Base-by-base conservation (phyloP, 2,113 vertebrate genomes). In the Clarias macrocephalus region DNA sequence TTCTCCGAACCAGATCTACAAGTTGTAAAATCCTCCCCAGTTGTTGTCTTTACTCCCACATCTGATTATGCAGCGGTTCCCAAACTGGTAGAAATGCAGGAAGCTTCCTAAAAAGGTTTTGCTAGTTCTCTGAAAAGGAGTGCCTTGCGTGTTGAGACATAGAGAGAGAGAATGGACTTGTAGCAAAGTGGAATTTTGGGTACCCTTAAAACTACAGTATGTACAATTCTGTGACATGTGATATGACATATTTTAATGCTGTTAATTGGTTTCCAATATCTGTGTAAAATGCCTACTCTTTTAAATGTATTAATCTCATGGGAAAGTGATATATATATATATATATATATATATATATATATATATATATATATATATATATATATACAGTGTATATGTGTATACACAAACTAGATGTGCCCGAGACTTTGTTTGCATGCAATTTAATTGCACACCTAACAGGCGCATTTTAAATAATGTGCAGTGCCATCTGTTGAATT, bases 31-130 rank as follows among this genome's bases (percentile, higher is more conserved):
- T 59, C 54, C 28, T 59, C 28, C 56, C 33, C n/a, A 0, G 75
- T 54, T 28, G 42, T 79, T 79, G 28, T 79, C 52, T 54, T 79
- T 56, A 56, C n/a, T 79, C 75, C 75, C 75, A 56, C 75, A 79
- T 56, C 25, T 56, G 52, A n/a, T 79, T 79, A 56, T 30, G 75
- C 25, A 79, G 28, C 1, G 52, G 52, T 79, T 76, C 9, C 28
- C 56, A 13, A 59, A 80, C 28, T 60, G 77, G 54, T 33, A 21
- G 10, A 33, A 80, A 60, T 33, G 28, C 10, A 30, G 28, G 13
- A 77, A 30, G 5, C 1, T 56, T 57, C 57, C 8, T 28, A 0
- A 56, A 56, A 79, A 80, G 25, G 13, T 30, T 19, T 80, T 28
- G 52, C 52, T 57, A 57, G n/a, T 79, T 54, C n/a, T 8, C 52